phyloP scores from a whole-genome alignment of 2,888 invertebrate genomes.

The Drosophila diplacantha region DNA sequence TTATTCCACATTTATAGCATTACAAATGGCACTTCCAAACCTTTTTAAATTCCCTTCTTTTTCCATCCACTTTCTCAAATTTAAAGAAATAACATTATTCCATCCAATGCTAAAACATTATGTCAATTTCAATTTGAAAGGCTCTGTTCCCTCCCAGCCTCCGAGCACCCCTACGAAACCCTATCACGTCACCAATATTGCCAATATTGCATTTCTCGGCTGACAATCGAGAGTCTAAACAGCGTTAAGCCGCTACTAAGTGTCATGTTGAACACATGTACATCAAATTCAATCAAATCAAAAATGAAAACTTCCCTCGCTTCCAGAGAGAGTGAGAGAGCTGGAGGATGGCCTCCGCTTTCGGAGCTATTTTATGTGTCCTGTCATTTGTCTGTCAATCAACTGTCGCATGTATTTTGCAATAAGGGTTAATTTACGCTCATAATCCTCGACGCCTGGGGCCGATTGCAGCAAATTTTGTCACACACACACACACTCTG shows the following conservation, averaged over 20 bases:
- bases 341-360: constrained; percentile 5
- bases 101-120: constrained; percentile 14
- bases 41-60: background rate
- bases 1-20: background rate
- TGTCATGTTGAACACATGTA: constrained; percentile 68
- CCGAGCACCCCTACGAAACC: constrained; percentile 3
- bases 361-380: constrained; percentile 55
- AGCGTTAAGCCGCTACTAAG: constrained; percentile 64
- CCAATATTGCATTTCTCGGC: constrained; percentile 25
- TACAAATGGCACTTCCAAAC: background rate
- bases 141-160: constrained; percentile 9
- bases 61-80: background rate
- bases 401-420: constrained; percentile 70
- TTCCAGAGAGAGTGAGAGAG: background rate
- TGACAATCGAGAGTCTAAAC: constrained; percentile 49
- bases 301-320: constrained; percentile 40
- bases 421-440: constrained; percentile 73
- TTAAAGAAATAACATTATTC: constrained; percentile 2
- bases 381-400: constrained; percentile 72
- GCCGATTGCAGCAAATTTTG: constrained; percentile 35
- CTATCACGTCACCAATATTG: constrained; percentile 14
- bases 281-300: constrained; percentile 67
- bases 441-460: constrained; percentile 63
- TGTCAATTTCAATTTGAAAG: constrained; percentile 51
- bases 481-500: constrained; percentile 47